These are phyloP conservation scores for Acanthosepion esculentum DNA, from an alignment of 2,888 invertebrate genomes.

Conservation along the genomic window DNA sequence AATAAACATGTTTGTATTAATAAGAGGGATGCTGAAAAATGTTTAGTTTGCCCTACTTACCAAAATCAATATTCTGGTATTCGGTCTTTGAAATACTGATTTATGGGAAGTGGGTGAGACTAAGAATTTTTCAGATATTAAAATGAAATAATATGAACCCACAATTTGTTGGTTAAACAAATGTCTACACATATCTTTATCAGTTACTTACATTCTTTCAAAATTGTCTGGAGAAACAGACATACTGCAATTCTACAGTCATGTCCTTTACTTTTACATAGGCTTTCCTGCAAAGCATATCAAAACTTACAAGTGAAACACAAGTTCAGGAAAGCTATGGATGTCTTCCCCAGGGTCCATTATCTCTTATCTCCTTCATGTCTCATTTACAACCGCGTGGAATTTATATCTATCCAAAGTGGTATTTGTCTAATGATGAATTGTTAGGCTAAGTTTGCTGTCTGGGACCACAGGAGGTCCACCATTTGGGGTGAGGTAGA, in stretches of 20 bases:
- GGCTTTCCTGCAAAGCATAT: neutral
- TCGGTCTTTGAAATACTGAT: too few relatives aligned
- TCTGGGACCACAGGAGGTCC: neutral
- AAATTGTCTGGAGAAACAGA: neutral
- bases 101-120: too few relatives aligned
- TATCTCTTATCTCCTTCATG: neutral
- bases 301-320: neutral
- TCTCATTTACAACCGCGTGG: neutral
- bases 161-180: too few relatives aligned
- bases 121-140: too few relatives aligned
- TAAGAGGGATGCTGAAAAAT: too few relatives aligned
- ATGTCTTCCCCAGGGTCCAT: slow-evolving; percentile 5
- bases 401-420: neutral
- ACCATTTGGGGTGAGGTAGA: neutral
- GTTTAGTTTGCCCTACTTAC: too few relatives aligned
- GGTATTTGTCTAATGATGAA: neutral
- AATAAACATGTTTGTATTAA: too few relatives aligned
- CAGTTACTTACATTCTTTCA: neutral
- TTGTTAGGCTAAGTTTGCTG: neutral
- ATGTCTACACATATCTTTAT: neutral
- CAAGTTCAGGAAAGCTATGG: neutral
- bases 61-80: too few relatives aligned
- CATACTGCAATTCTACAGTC: neutral
- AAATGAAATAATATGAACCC: too few relatives aligned
- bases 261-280: neutral